Conservation (phyloP, 2,797 vertebrate species). For the Falco novaeseelandiae region DNA sequence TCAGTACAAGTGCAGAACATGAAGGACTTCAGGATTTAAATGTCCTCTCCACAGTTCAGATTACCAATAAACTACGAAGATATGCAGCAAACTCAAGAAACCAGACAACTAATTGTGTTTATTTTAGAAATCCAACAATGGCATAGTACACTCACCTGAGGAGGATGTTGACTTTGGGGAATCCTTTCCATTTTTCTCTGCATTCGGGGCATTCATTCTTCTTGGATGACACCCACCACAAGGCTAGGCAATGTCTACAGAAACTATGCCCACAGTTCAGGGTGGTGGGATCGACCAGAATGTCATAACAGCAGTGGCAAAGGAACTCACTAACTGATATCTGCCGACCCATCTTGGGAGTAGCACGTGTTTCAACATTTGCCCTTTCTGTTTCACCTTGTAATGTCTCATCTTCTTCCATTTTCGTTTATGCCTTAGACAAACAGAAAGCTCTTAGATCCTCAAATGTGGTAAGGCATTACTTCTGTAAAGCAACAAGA, state of each 20-base stretch:
- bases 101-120: background rate
- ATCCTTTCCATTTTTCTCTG: slow-evolving; percentile 91
- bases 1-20: background rate
- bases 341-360: background rate
- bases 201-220: slow-evolving; percentile 94
- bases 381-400: background rate
- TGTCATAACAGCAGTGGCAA: slow-evolving; percentile 95
- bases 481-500: slow-evolving; percentile 44
- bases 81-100: background rate
- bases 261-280: slow-evolving; percentile 96
- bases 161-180: slow-evolving; percentile 93
- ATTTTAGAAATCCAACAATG: background rate
- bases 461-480: background rate
- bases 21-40: background rate
- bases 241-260: slow-evolving; percentile 92
- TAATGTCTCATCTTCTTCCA: slow-evolving; percentile 76
- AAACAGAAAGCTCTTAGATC: background rate
- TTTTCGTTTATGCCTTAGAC: slow-evolving; percentile 49
- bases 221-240: slow-evolving; percentile 90
- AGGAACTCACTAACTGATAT: slow-evolving; percentile 88
- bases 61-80: background rate
- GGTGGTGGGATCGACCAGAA: slow-evolving; percentile 93
- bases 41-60: background rate
- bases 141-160: slow-evolving; percentile 81
- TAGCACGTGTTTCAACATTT: background rate